These are phyloP conservation scores for Catocala fraxini DNA, from an alignment of 2,888 invertebrate species.

Conservation along the genomic window DNA sequence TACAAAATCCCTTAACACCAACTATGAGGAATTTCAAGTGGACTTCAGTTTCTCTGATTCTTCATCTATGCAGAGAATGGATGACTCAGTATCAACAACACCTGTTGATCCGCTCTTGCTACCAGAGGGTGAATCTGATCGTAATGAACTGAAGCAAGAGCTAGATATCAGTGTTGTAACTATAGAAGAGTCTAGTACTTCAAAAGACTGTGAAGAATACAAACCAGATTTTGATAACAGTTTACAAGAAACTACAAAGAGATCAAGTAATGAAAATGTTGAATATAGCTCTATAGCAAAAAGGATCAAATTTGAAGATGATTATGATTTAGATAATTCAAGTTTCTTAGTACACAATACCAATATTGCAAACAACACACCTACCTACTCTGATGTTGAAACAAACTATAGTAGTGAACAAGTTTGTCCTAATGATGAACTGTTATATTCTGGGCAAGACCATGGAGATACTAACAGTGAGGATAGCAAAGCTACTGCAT, in stretches of 20 bases:
- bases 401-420: conserved; percentile 69
- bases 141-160: conserved; percentile 75
- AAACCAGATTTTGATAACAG: conserved; percentile 64
- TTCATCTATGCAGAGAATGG: conserved; percentile 73
- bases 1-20: conserved; percentile 68
- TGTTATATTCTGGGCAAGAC: conserved; percentile 69
- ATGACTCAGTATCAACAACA: conserved; percentile 77
- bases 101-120: conserved; percentile 82
- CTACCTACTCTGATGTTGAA: conserved; percentile 70
- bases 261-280: conserved; percentile 74
- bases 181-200: conserved; percentile 73
- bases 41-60: conserved; percentile 83
- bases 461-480: conserved; percentile 76
- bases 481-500: conserved; percentile 75
- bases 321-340: conserved; percentile 64
- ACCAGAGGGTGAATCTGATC: conserved; percentile 74
- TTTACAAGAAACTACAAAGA: conserved; percentile 70
- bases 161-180: conserved; percentile 76
- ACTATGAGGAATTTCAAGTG: conserved; percentile 79
- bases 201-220: conserved; percentile 73
- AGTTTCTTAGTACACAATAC: conserved; percentile 51
- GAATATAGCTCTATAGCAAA: conserved; percentile 67
- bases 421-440: conserved; percentile 67
- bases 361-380: conserved; percentile 54
- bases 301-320: conserved; percentile 76